Evolutionary conservation across 2,797 vertebrate genomes (phyloP).

Genomic region (Hephaestus fuliginosus): DNA sequence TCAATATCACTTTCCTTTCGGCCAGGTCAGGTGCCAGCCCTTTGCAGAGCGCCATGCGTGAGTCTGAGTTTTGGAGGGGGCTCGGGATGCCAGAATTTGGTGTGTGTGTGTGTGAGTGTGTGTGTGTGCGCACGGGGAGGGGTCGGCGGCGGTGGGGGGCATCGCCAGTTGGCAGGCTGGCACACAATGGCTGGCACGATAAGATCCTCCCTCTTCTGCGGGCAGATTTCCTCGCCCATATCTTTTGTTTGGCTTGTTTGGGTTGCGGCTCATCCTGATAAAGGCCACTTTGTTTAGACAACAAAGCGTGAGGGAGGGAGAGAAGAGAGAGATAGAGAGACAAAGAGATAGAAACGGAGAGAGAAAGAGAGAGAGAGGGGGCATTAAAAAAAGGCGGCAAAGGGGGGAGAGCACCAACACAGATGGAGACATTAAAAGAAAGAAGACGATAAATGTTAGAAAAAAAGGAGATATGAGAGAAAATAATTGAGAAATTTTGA

Average conservation of each 20-base stretch:
- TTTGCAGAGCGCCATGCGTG: slow-evolving; percentile 54
- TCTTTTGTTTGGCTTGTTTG: slow-evolving; percentile 86
- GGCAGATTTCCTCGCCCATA: slow-evolving; percentile 81
- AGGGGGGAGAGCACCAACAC: slow-evolving; percentile 40
- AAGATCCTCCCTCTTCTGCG: slow-evolving; percentile 77
- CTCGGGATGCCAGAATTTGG: slow-evolving; percentile 60
- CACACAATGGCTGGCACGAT: slow-evolving; percentile 82
- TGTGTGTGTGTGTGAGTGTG: slow-evolving; percentile 49
- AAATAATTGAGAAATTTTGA: slow-evolving; percentile 27
- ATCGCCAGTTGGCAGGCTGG: slow-evolving; percentile 80
- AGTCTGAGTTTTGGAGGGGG: slow-evolving; percentile 25
- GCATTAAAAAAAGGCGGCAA: slow-evolving; percentile 57
- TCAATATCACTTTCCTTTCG: slow-evolving; percentile 47
- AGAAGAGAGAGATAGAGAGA: slow-evolving; percentile 71
- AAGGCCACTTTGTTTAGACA: slow-evolving; percentile 87
- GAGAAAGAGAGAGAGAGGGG: slow-evolving; percentile 37
- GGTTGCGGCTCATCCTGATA: slow-evolving; percentile 84
- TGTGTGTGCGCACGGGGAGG: slow-evolving; percentile 18
- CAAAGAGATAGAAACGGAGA: slow-evolving; percentile 66
- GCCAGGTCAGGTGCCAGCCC: slow-evolving; percentile 72
- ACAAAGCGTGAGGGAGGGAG: slow-evolving; percentile 80
- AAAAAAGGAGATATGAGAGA: slow-evolving; percentile 10
- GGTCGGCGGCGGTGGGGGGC: slow-evolving; percentile 53
- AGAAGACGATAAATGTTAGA: slow-evolving; percentile 19
- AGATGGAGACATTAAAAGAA: slow-evolving; percentile 64